Percentiles rank a stretch among this genome's conserved stretches.
phyloP scores from a whole-genome alignment of 2,888 invertebrate species.

The Megastigmus dorsalis region DNA sequence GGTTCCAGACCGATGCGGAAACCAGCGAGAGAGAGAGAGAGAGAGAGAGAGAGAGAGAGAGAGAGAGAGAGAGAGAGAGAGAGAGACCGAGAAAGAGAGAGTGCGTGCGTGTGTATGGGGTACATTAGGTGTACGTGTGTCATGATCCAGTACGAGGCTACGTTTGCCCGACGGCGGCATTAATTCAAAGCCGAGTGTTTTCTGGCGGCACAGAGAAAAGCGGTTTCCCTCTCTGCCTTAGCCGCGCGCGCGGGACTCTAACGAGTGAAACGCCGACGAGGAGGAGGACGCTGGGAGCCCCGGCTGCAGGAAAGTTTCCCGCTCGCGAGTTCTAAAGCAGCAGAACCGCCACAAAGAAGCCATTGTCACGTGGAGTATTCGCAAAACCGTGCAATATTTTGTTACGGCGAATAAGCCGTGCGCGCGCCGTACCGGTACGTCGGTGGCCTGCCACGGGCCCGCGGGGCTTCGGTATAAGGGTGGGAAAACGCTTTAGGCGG shows the following conservation, averaged over 20 bases:
- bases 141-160: no score
- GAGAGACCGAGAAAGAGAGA: no score
- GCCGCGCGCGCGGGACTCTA: slow-evolving; percentile 20
- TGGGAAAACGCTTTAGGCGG: neutral
- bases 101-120: no score
- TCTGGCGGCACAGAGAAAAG: slow-evolving; percentile 30
- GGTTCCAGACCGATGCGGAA: neutral
- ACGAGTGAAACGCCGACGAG: slow-evolving; percentile 8
- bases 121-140: no score
- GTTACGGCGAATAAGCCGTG: slow-evolving; percentile 22
- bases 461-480: no score
- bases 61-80: no score
- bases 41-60: no score
- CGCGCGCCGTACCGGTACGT: no score
- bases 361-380: slow-evolving; percentile 39
- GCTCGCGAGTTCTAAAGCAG: slow-evolving; percentile 28
- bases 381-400: slow-evolving; percentile 43
- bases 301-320: slow-evolving; percentile 25
- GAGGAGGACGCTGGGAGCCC: no score
- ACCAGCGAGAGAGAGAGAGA: neutral
- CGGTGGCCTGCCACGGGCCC: no score
- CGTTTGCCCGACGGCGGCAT: slow-evolving; percentile 20
- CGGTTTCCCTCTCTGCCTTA: slow-evolving; percentile 3
- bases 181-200: slow-evolving; percentile 46
- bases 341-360: slow-evolving; percentile 45